phyloP scores from a whole-genome alignment of 2,797 vertebrate species.

The Pygocentrus nattereri region DNA sequence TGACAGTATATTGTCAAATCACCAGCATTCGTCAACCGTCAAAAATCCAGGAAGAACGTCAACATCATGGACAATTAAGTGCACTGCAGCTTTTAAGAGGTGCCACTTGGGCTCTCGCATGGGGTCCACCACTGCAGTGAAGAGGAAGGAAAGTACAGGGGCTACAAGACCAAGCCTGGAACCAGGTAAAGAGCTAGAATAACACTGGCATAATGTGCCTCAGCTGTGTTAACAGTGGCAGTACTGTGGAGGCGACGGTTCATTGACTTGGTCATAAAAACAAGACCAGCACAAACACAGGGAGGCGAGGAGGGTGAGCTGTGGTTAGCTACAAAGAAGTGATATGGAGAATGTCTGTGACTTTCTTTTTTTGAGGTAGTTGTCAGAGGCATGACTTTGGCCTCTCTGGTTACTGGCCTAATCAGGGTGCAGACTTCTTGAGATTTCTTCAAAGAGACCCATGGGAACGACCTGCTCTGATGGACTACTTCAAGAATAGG shows the following conservation, averaged over 20 bases:
- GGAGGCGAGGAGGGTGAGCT: constrained; percentile 22
- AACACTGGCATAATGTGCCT: constrained; percentile 75
- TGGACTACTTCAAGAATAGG: constrained; percentile 19
- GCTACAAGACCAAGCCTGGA: constrained; percentile 67
- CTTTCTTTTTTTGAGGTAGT: constrained; percentile 39
- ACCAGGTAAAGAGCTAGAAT: constrained; percentile 73
- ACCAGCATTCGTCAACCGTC: constrained; percentile 47
- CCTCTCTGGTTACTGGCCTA: constrained; percentile 49
- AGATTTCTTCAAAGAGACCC: constrained; percentile 52
- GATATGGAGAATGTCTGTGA: constrained; percentile 44
- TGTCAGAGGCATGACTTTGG: constrained; percentile 12
- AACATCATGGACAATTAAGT: constrained; percentile 58
- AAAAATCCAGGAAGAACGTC: constrained; percentile 49
- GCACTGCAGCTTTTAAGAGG: constrained; percentile 42
- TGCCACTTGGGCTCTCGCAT: constrained; percentile 50
- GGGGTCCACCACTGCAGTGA: constrained; percentile 48
- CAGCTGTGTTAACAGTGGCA: constrained; percentile 82
- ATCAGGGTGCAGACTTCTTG: constrained; percentile 53
- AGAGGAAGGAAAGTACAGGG: constrained; percentile 57
- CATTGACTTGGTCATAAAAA: constrained; percentile 78
- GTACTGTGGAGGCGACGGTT: constrained; percentile 71
- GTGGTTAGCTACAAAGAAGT: constrained; percentile 35
- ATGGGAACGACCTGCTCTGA: constrained; percentile 45
- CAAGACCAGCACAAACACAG: constrained; percentile 70
- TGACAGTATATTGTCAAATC: constrained; percentile 51